Conservation (phyloP, 2,113 vertebrate species). For the Cephalopterus ornatus region DNA sequence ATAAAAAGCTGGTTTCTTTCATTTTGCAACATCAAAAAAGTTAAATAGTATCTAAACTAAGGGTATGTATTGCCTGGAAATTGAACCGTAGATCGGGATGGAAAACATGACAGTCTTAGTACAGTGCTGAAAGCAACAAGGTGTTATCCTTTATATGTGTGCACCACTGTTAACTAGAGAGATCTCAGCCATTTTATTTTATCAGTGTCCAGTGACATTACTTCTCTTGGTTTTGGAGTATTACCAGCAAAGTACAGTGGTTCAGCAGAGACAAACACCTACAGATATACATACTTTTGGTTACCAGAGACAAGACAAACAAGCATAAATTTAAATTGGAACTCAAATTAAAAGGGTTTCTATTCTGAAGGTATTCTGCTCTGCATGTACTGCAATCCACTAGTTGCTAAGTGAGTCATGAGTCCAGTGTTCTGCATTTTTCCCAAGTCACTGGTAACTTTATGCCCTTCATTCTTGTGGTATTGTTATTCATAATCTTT, state of each 20-base stretch:
- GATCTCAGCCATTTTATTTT: background rate
- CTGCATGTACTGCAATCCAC: background rate
- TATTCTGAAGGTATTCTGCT: background rate
- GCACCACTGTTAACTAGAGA: background rate
- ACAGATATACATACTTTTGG: background rate
- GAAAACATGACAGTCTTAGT: background rate
- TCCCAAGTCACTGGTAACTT: conserved; percentile 29
- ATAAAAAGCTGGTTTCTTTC: background rate
- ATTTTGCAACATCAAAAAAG: background rate
- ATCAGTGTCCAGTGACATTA: background rate
- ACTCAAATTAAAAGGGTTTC: background rate
- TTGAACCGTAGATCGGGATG: background rate
- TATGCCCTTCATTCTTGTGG: conserved; percentile 40
- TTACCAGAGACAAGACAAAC: background rate
- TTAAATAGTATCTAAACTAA: background rate
- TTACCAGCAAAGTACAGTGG: background rate
- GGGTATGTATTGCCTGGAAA: background rate
- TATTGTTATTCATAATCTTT: conserved; percentile 60
- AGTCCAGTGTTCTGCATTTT: background rate
- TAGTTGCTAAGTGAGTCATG: background rate
- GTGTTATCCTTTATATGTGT: no score
- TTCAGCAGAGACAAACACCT: background rate
- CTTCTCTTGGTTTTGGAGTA: background rate
- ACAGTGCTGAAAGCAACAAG: background rate
- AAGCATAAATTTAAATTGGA: background rate